Percentiles rank a stretch among this genome's conserved stretches.
Evolutionary conservation across 2,797 vertebrate genomes (phyloP).

Genomic region (Coranthus polyacanthus): DNA sequence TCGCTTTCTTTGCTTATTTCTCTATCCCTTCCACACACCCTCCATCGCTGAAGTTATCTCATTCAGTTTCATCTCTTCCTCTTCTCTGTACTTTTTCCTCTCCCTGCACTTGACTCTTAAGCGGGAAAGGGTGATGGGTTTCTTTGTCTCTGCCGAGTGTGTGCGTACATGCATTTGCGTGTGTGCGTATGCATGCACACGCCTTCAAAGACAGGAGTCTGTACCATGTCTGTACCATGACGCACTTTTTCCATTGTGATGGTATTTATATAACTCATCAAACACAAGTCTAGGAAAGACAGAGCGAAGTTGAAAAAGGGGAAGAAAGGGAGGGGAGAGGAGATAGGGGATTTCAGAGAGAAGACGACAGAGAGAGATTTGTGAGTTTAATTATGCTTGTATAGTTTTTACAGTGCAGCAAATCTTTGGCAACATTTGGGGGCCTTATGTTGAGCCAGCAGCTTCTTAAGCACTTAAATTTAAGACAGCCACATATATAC

Average conservation of each 20-base stretch:
- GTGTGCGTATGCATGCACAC: conserved; percentile 13
- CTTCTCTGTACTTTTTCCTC: conserved; percentile 6
- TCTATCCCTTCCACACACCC: not conserved
- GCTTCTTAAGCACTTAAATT: conserved; percentile 56
- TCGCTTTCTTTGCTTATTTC: not conserved
- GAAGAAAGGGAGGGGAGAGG: conserved; percentile 1
- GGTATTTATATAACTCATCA: conserved; percentile 85
- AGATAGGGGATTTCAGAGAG: conserved; percentile 57
- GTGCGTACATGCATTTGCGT: conserved; percentile 16
- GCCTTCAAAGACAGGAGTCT: conserved; percentile 71
- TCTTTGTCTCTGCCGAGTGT: conserved; percentile 30
- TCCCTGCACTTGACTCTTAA: conserved; percentile 53
- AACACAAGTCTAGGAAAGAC: conserved; percentile 73
- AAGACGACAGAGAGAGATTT: conserved; percentile 72
- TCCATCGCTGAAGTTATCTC: conserved; percentile 10
- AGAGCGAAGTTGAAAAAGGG: conserved; percentile 56
- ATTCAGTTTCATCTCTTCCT: conserved; percentile 3
- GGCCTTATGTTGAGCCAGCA: conserved; percentile 62
- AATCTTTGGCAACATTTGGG: conserved; percentile 68
- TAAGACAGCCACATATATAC: conserved; percentile 44
- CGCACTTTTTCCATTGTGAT: conserved; percentile 84
- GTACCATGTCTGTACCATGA: conserved; percentile 84
- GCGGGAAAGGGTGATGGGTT: conserved; percentile 28
- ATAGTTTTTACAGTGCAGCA: conserved; percentile 74
- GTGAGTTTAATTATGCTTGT: conserved; percentile 80